phyloP scores from a whole-genome alignment of 2,888 invertebrate genomes.

The Acanthosoma haemorrhoidale region DNA sequence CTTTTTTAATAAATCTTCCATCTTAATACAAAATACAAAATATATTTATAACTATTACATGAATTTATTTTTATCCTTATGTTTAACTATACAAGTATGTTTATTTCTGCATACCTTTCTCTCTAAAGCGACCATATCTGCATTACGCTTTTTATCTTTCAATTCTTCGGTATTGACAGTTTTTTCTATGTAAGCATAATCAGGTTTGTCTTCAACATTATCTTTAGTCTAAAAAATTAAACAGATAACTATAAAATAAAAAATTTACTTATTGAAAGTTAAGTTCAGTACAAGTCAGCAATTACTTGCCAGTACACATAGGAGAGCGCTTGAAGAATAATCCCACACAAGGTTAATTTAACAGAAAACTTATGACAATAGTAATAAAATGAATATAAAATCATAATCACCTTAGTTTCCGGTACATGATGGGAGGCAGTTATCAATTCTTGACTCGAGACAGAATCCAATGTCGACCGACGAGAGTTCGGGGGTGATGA shows the following conservation, averaged over 20 bases:
- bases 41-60: no score
- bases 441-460: conserved; percentile 44
- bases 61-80: not conserved
- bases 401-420: conserved; percentile 22
- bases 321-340: no score
- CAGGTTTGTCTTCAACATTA: conserved; percentile 32
- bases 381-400: no score
- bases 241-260: no score
- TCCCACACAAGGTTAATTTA: not conserved
- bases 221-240: conserved; percentile 35
- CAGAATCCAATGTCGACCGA: conserved; percentile 57
- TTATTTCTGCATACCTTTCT: conserved; percentile 38
- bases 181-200: conserved; percentile 32
- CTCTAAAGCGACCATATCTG: conserved; percentile 38
- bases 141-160: conserved; percentile 28
- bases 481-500: conserved; percentile 57
- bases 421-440: conserved; percentile 18
- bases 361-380: not conserved
- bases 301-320: no score
- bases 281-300: no score
- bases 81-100: no score
- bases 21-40: conserved; percentile 46
- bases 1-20: conserved; percentile 72
- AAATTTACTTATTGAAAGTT: no score
- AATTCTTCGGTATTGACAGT: conserved; percentile 24